Evolutionary conservation across 2,797 vertebrate species (phyloP).

Genomic region (Aulostomus chinensis): DNA sequence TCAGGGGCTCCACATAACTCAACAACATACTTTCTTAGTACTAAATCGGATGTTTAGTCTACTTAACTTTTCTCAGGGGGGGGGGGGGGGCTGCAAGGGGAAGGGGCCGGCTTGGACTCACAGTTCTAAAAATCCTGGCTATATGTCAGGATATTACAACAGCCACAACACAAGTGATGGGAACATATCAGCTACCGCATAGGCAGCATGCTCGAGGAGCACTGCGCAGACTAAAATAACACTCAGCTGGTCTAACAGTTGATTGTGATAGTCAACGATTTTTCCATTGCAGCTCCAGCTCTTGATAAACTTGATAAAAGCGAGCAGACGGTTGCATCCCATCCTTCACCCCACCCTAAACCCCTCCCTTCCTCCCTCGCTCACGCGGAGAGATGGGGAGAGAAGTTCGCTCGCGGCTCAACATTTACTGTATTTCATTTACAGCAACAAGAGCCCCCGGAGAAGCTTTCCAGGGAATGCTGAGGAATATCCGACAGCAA

Average conservation of each 20-base stretch:
- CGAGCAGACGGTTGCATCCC: slow-evolving; percentile 43
- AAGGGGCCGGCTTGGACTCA: too few species aligned
- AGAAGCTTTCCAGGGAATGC: slow-evolving; percentile 56
- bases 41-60: too few species aligned
- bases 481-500: slow-evolving; percentile 52
- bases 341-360: slow-evolving; percentile 30
- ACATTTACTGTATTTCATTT: slow-evolving; percentile 60
- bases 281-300: slow-evolving; percentile 22
- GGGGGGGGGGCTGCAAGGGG: too few species aligned
- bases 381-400: slow-evolving; percentile 53
- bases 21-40: too few species aligned
- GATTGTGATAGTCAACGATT: slow-evolving; percentile 26
- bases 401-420: slow-evolving; percentile 70
- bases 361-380: slow-evolving; percentile 18
- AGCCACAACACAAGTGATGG: neutral
- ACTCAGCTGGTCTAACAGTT: slow-evolving; percentile 20
- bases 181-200: neutral
- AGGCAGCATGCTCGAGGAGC: slow-evolving; percentile 17
- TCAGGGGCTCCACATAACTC: too few species aligned
- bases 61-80: too few species aligned
- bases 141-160: neutral
- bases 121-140: too few species aligned
- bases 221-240: slow-evolving; percentile 50
- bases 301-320: slow-evolving; percentile 43
- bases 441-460: slow-evolving; percentile 46